Evolutionary conservation across 2,888 invertebrate species (phyloP), one percentile per base, ranked within the genome.

Genomic region (Phaedon cochleariae): DNA sequence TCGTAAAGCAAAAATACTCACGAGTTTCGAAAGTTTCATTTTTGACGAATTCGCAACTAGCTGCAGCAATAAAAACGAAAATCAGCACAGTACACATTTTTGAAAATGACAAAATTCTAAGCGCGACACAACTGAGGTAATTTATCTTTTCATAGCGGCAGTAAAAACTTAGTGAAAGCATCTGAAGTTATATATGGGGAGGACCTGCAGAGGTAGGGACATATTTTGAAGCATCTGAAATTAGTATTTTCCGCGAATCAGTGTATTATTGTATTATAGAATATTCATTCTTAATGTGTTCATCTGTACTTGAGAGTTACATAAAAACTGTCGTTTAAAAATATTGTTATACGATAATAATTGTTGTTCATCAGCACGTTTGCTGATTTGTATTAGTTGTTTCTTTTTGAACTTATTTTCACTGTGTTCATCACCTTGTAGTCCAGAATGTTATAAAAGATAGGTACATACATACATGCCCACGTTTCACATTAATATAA

Each of bases 121-220:
- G 18, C 45, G 26, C 29, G 26, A 29, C 26, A 20, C 31, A 34
- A 34, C 54, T 31, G 31, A 22, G 26, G 22, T 29, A 45, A 57
- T 57, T 57, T 21, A 26, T 7, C 45, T 41, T 57, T 46, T 45
- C 57, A 57, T 26, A 26, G 41, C 45, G 21, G 26, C 46, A 12
- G 29, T 53, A 20, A 41, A 46, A 54, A 61, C 54, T 46, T 10
- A 61, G 61, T 61, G 61, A 61, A 61, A 61, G 61, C 61, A 45
- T 54, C 31, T 17, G 26, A 57, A 45, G 57, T 45, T 41, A 15
- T 57, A n/a, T 20, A 22, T 37, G 57, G 57, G 57, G 57, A 45
- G 41, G 37, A 20, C n/a, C 20, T 22, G 12, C 15, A 31, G 18
- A 15, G 46, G 45, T 22, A 45, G 57, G 57, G 41, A 22, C 12